These are phyloP conservation scores for Drosophila colorata DNA, from an alignment of 2,888 invertebrate species.

Conservation along the genomic window DNA sequence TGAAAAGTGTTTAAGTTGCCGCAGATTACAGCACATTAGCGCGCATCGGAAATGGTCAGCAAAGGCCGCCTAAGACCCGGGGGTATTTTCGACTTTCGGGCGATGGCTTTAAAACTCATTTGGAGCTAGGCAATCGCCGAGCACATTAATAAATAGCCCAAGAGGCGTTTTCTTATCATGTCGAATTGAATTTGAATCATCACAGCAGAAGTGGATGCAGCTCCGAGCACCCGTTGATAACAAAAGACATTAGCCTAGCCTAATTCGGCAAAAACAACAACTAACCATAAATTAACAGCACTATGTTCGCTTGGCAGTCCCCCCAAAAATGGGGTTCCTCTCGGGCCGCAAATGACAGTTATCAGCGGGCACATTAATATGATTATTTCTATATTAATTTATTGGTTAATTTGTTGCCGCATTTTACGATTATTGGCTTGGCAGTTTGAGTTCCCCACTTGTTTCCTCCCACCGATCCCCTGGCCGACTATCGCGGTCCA, in stretches of 20 bases:
- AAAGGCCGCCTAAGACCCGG: conserved; percentile 34
- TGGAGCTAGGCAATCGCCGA: conserved; percentile 3
- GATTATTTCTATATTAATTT: conserved; percentile 78
- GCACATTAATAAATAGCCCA: background rate
- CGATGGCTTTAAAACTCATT: conserved; percentile 67
- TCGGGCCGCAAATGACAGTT: conserved; percentile 50
- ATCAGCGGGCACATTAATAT: conserved; percentile 75
- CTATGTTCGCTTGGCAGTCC: conserved; percentile 3
- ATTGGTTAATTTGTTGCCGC: conserved; percentile 79
- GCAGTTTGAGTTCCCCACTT: conserved; percentile 31
- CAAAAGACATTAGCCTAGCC: background rate
- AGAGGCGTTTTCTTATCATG: conserved; percentile 29
- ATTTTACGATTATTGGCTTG: conserved; percentile 75
- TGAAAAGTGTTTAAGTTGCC: conserved; percentile 62
- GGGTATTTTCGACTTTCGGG: background rate
- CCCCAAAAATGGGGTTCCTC: background rate
- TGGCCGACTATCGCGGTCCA: conserved; percentile 66
- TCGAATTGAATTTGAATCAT: too few species aligned
- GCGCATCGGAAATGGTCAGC: conserved; percentile 64
- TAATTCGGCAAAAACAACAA: background rate
- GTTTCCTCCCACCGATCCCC: background rate
- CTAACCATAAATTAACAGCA: conserved; percentile 18
- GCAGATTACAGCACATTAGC: conserved; percentile 57
- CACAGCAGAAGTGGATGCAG: too few species aligned
- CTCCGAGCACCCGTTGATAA: too few species aligned